These are phyloP conservation scores for Pseudachorutes palmiensis DNA, from an alignment of 1,140 invertebrate genomes.

Conservation along the genomic window DNA sequence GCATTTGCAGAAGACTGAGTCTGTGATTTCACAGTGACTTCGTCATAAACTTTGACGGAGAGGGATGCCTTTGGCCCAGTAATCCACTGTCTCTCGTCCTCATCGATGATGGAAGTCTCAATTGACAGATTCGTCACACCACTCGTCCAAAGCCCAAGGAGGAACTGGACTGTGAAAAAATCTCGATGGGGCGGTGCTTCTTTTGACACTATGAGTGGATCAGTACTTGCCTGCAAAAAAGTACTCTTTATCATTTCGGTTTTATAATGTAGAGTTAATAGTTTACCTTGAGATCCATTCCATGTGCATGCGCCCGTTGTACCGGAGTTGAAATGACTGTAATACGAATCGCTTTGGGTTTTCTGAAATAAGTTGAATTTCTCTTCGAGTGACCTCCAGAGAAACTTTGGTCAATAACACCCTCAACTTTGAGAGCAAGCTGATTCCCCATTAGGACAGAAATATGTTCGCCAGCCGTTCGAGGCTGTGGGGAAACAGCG, in stretches of 20 bases:
- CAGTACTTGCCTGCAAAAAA: constrained; percentile 20
- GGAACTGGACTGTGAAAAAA: constrained; percentile 69
- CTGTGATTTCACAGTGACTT: constrained; percentile 39
- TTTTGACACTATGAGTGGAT: constrained; percentile 26
- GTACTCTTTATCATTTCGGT: too few species aligned
- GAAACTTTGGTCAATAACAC: constrained; percentile 62
- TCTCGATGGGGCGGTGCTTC: constrained; percentile 63
- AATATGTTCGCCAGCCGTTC: constrained; percentile 64
- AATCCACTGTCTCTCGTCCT: constrained; percentile 62
- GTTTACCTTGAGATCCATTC: constrained; percentile 26
- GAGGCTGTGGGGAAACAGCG: constrained; percentile 72
- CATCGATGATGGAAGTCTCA: constrained; percentile 63
- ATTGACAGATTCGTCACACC: constrained; percentile 57
- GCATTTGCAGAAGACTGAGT: not conserved
- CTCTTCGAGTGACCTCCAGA: not conserved
- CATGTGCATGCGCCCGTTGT: constrained; percentile 21
- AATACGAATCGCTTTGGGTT: constrained; percentile 39
- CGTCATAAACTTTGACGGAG: constrained; percentile 62
- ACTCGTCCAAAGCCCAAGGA: constrained; percentile 52
- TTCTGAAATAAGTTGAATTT: constrained; percentile 25
- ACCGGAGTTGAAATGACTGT: constrained; percentile 38
- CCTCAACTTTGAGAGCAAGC: constrained; percentile 76
- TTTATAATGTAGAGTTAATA: not conserved
- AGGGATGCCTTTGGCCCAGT: constrained; percentile 61
- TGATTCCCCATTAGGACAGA: constrained; percentile 65